These are phyloP conservation scores for Linurgus olivaceus DNA, from an alignment of 2,797 vertebrate genomes.

Conservation along the genomic window DNA sequence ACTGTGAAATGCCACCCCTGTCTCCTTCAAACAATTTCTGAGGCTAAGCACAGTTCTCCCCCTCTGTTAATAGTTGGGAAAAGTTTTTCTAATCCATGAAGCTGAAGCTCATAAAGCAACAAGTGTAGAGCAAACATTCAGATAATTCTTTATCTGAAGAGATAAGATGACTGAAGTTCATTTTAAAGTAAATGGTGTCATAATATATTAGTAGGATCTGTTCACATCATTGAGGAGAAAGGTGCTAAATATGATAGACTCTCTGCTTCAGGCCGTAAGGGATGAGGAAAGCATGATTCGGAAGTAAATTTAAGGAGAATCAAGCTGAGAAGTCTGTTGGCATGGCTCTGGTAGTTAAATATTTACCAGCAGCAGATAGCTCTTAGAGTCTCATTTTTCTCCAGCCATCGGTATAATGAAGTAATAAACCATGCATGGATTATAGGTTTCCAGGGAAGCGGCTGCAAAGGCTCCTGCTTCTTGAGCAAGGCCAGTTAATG, in stretches of 20 bases:
- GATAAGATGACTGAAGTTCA: background rate
- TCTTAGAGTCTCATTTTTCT: background rate
- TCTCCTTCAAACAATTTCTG: background rate
- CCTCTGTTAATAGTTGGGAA: background rate
- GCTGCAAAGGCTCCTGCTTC: background rate
- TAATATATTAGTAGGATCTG: background rate
- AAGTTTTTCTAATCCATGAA: background rate
- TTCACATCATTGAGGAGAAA: background rate
- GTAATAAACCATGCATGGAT: background rate
- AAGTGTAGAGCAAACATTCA: background rate
- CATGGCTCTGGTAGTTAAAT: background rate
- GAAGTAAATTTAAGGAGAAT: background rate
- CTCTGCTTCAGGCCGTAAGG: background rate
- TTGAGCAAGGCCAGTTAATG: background rate
- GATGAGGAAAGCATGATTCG: background rate
- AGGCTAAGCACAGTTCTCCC: background rate
- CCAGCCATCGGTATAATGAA: accelerated
- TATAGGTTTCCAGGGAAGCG: background rate
- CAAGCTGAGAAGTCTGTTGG: background rate
- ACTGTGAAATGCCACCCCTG: background rate
- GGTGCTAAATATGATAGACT: background rate
- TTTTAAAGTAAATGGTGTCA: background rate
- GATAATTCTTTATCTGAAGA: background rate
- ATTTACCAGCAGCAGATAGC: background rate
- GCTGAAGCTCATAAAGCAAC: background rate